Conservation (phyloP, 2,888 invertebrate genomes). For the Apotomis capreana region DNA sequence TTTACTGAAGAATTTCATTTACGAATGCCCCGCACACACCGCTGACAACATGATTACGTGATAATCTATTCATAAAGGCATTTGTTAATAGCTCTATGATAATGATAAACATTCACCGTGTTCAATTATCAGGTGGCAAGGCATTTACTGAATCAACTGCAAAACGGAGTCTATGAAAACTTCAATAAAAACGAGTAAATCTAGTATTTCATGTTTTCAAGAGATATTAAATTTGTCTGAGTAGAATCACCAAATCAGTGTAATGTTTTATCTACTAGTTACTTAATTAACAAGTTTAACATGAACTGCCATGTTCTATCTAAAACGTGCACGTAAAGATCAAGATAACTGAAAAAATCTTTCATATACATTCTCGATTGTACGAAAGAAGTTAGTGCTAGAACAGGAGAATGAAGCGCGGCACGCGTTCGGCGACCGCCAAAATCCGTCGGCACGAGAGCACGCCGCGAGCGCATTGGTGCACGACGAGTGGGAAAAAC, state of each 20-base stretch:
- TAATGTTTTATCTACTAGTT: too few relatives aligned
- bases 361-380: not conserved
- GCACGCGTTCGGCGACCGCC: slow-evolving; percentile 51
- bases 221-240: not conserved
- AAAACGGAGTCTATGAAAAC: not conserved
- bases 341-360: not conserved
- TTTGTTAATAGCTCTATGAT: slow-evolving; percentile 4
- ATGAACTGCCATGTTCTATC: not conserved
- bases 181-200: not conserved
- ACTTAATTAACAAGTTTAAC: too few relatives aligned
- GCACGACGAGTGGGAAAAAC: slow-evolving; percentile 70
- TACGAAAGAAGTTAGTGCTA: slow-evolving; percentile 1
- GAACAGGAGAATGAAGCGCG: slow-evolving; percentile 21
- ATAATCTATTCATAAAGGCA: not conserved
- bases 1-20: too few relatives aligned
- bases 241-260: too few relatives aligned
- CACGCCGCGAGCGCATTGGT: slow-evolving; percentile 66
- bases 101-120: slow-evolving; percentile 16
- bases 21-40: too few relatives aligned
- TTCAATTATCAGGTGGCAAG: slow-evolving; percentile 12
- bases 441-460: slow-evolving; percentile 59
- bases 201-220: not conserved
- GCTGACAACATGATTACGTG: slow-evolving; percentile 6
- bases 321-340: too few relatives aligned
- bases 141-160: not conserved